Evolutionary conservation across 23 tunicate genomes (phyloP), one percentile per base, ranked within the genome.

Genomic region (Trididemnum clinides): DNA sequence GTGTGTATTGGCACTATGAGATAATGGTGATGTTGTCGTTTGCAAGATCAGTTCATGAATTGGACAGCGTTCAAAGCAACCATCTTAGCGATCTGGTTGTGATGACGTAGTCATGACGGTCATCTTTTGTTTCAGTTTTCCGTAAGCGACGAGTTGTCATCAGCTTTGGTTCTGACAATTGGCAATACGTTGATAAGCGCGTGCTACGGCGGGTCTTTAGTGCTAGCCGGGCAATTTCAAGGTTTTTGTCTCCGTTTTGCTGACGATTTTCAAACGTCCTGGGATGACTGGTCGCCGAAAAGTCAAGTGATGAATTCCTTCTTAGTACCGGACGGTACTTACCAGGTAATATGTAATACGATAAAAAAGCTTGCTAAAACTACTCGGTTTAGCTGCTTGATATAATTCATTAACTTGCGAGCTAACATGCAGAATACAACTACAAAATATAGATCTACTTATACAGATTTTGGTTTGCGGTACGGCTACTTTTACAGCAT

Each of bases 321-420:
- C 30, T 81, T 87, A 7, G 98, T 94, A 0, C 98, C 98, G 1
- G 88, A 89, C n/a, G 98, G 98, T 20, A 89, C 91, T 7, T 94
- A 94, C 73, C 84, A 94, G 90, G 98, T 89, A 58, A 71, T 7
- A n/a, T n/a, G n/a, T n/a, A n/a, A n/a, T n/a, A n/a, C n/a, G n/a
- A n/a, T n/a, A n/a, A n/a, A n/a, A n/a, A n/a, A n/a, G n/a, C n/a
- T n/a, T n/a, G n/a, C n/a, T n/a, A n/a, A n/a, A n/a, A n/a, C n/a
- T n/a, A n/a, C n/a, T n/a, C n/a, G n/a, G n/a, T n/a, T n/a, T n/a
- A n/a, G n/a, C n/a, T n/a, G n/a, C n/a, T n/a, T n/a, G n/a, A n/a
- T n/a, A n/a, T n/a, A n/a, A n/a, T n/a, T n/a, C n/a, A n/a, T n/a
- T n/a, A n/a, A n/a, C n/a, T n/a, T n/a, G n/a, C n/a, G n/a, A n/a